Evolutionary conservation across 92 coral and sea anemone species (phyloP).

Genomic region (Zoanthus sansibaricus): DNA sequence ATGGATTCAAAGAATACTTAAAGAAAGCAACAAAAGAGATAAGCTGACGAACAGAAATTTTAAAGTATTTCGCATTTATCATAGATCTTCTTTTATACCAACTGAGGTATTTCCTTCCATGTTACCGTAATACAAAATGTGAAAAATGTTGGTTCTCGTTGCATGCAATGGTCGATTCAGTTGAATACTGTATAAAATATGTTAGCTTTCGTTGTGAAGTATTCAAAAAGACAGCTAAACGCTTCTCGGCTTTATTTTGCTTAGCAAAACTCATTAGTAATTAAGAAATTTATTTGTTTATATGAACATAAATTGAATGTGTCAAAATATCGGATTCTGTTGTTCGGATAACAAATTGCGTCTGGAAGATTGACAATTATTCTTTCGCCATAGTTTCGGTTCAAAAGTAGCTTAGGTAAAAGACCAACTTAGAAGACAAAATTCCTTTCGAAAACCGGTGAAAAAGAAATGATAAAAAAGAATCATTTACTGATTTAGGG

Average conservation of each 20-base stretch:
- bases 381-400: neutral
- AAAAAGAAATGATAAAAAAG: neutral
- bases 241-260: neutral
- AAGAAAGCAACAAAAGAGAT: no score
- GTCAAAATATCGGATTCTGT: neutral
- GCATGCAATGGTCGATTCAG: neutral
- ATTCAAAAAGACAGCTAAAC: neutral
- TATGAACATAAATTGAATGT: neutral
- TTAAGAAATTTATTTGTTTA: neutral
- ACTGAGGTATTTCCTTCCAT: no score
- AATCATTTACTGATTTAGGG: no score
- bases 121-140: no score
- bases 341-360: neutral
- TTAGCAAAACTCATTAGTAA: neutral
- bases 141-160: neutral
- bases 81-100: no score
- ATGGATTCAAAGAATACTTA: no score
- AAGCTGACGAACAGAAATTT: no score
- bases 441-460: neutral
- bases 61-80: no score
- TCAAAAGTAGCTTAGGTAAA: neutral
- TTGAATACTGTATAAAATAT: neutral
- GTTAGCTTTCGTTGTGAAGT: neutral
- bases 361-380: neutral
- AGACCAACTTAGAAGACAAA: neutral